Conservation (phyloP, 2,113 vertebrate genomes). For the Rhea americana region DNA sequence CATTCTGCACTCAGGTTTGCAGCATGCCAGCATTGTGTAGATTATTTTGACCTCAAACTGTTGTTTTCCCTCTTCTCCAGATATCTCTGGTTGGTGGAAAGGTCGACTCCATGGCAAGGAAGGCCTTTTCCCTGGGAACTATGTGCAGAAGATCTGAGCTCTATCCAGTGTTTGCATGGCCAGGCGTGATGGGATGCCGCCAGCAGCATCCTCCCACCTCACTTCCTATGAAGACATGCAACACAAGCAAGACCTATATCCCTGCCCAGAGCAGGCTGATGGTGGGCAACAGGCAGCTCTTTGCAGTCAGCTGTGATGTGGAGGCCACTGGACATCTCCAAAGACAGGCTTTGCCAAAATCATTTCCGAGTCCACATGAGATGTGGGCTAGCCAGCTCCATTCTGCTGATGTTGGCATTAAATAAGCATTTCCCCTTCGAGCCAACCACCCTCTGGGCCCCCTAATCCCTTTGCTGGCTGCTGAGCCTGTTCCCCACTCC, state of each 20-base stretch:
- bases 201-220: neutral
- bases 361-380: no score
- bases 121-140: slow-evolving; percentile 96
- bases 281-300: neutral
- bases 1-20: neutral
- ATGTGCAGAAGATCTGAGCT: slow-evolving; percentile 93
- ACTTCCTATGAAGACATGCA: neutral
- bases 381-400: neutral
- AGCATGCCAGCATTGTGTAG: no score
- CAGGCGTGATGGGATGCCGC: neutral
- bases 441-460: neutral
- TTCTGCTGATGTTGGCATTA: accelerated
- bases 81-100: slow-evolving; percentile 94
- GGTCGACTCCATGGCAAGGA: slow-evolving; percentile 87
- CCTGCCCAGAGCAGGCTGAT: neutral
- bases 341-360: neutral
- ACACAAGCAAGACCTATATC: neutral
- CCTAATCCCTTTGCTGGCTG: neutral
- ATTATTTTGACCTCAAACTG: neutral
- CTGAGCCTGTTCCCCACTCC: neutral
- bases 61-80: slow-evolving; percentile 56
- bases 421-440: accelerated
- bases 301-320: neutral
- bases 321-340: no score
- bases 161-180: accelerated